phyloP scores from a whole-genome alignment of 2,797 vertebrate species.

The Manis javanica region DNA sequence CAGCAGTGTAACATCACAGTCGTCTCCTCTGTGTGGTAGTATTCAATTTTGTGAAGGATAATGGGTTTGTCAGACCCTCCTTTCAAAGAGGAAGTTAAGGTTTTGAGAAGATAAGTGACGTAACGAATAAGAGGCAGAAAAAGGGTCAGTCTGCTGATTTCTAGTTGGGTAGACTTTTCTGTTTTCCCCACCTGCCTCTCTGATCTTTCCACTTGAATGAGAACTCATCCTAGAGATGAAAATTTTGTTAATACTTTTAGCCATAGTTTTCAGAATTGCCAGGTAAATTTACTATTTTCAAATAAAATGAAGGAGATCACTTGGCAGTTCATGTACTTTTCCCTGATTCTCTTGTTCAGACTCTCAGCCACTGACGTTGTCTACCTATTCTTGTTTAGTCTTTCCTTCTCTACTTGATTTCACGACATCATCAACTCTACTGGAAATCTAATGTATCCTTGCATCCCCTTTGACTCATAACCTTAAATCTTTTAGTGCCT shows the following conservation, averaged over 20 bases:
- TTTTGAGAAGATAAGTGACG: not conserved
- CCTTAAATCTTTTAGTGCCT: not conserved
- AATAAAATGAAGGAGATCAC: not conserved
- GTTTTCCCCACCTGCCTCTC: not conserved
- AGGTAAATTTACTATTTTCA: not conserved
- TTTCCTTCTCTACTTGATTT: not conserved
- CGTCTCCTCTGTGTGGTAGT: not conserved
- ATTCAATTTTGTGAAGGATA: not conserved
- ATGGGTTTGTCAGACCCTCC: not conserved
- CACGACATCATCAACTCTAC: fast-evolving
- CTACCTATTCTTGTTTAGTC: not conserved
- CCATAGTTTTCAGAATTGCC: not conserved
- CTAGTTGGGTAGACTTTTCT: not conserved
- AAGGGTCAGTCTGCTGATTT: not conserved
- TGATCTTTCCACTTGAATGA: not conserved
- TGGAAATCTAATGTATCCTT: not conserved
- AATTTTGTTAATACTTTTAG: not conserved
- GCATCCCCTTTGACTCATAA: not conserved
- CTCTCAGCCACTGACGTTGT: not conserved
- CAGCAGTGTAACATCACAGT: not conserved
- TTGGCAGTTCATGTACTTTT: not conserved
- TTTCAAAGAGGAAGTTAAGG: not conserved
- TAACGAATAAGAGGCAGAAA: not conserved
- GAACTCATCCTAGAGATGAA: not conserved
- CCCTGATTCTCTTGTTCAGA: not conserved